These are phyloP conservation scores for Sebastes hubbsi DNA, from an alignment of 2,797 vertebrate genomes.

Conservation along the genomic window DNA sequence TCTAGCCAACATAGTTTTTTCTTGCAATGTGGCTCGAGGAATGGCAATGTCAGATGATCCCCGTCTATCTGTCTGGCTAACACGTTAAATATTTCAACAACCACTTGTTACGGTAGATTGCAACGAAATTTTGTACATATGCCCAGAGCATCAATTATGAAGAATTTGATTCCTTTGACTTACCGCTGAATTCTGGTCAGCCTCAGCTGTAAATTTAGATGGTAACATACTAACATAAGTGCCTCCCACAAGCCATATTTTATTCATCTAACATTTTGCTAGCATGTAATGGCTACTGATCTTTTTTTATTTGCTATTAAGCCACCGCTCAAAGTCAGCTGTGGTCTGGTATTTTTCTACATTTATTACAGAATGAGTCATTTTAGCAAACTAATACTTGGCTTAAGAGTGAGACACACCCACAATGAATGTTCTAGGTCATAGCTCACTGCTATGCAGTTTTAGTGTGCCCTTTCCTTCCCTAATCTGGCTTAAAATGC, in stretches of 20 bases:
- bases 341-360: neutral
- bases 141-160: neutral
- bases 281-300: neutral
- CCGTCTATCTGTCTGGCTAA: neutral
- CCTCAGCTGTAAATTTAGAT: neutral
- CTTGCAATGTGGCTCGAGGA: neutral
- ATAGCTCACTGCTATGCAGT: slow-evolving; percentile 27
- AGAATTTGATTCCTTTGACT: neutral
- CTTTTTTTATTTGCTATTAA: neutral
- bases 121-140: neutral
- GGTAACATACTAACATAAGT: neutral
- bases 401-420: slow-evolving; percentile 23
- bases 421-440: slow-evolving; percentile 53
- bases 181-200: neutral
- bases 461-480: slow-evolving; percentile 18
- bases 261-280: neutral
- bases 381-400: slow-evolving; percentile 37
- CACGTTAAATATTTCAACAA: neutral
- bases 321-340: neutral
- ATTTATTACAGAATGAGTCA: slow-evolving; percentile 40
- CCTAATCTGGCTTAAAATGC: slow-evolving; percentile 53
- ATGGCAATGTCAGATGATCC: neutral
- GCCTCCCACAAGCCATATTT: neutral
- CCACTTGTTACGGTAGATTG: neutral
- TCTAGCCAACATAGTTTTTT: accelerated